Percentiles rank a stretch among this genome's conserved stretches.
phyloP scores from a whole-genome alignment of 1,140 invertebrate genomes.

The Sitophilus oryzae region DNA sequence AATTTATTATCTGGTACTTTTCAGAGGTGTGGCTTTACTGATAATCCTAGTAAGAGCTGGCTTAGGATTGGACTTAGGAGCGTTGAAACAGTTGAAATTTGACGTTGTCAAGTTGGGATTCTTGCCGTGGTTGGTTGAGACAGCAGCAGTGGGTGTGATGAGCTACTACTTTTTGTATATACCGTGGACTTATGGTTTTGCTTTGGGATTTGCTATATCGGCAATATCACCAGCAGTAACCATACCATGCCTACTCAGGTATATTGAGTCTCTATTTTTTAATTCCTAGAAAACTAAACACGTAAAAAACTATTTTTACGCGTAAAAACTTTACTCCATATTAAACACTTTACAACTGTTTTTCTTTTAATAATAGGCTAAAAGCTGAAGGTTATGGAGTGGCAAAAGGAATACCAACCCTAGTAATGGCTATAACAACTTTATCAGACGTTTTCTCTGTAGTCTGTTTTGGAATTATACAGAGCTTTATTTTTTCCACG shows the following conservation, averaged over 20 bases:
- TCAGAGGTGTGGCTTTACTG: slow-evolving; percentile 8
- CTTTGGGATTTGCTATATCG: slow-evolving; percentile 10
- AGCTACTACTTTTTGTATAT: slow-evolving; percentile 1
- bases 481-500: slow-evolving; percentile 9
- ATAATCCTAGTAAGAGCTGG: slow-evolving; percentile 11
- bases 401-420: slow-evolving; percentile 7
- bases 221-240: slow-evolving; percentile 13
- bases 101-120: slow-evolving; percentile 6
- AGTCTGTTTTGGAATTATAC: slow-evolving; percentile 9
- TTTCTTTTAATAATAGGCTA: not conserved
- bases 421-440: slow-evolving; percentile 10
- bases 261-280: too few species aligned
- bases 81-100: slow-evolving; percentile 7
- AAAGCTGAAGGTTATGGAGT: slow-evolving; percentile 12
- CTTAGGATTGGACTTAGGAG: slow-evolving; percentile 4
- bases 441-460: slow-evolving; percentile 11
- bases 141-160: not conserved
- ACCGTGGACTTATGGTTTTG: slow-evolving; percentile 9
- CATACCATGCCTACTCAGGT: slow-evolving; percentile 9
- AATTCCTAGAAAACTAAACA: too few species aligned
- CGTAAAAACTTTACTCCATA: not conserved
- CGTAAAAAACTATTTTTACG: too few species aligned
- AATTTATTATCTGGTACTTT: not conserved
- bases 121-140: slow-evolving; percentile 5
- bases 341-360: not conserved